Percentiles rank a stretch among this genome's conserved stretches.
These are phyloP conservation scores for Ctenoplectra terminalis DNA, from an alignment of 1,140 invertebrate genomes.

Conservation along the genomic window DNA sequence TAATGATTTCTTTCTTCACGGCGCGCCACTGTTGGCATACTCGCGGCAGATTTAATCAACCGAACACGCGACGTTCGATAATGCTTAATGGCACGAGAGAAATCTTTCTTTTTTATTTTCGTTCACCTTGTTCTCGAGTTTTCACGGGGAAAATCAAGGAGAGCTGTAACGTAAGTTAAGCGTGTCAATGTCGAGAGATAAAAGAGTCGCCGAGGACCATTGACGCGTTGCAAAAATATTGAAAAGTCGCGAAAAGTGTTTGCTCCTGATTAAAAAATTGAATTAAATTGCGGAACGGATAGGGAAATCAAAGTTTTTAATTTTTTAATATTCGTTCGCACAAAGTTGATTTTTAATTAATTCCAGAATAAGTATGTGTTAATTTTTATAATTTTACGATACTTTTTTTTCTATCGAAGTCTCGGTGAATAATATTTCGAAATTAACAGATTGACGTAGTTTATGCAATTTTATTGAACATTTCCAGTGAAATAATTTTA, in stretches of 20 bases:
- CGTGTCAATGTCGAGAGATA: neutral
- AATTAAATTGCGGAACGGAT: too few species aligned
- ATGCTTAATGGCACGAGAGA: constrained; percentile 20
- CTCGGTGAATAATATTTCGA: neutral
- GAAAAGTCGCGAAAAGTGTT: too few species aligned
- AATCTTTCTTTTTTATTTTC: too few species aligned
- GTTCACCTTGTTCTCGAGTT: neutral
- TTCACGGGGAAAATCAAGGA: neutral
- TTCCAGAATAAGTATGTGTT: too few species aligned
- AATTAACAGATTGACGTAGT: neutral
- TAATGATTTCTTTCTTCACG: constrained; percentile 51
- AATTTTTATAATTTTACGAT: too few species aligned
- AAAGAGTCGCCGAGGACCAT: neutral
- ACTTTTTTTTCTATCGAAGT: too few species aligned
- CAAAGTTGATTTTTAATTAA: too few species aligned
- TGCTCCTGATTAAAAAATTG: too few species aligned
- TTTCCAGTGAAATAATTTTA: too few species aligned
- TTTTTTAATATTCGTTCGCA: too few species aligned
- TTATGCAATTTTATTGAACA: neutral
- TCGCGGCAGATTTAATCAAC: constrained; percentile 28
- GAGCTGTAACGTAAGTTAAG: neutral
- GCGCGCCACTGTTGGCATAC: neutral
- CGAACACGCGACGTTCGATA: constrained; percentile 27
- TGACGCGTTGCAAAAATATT: neutral
- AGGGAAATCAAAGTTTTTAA: too few species aligned